Conservation (phyloP, 2,113 vertebrate species). For the Catagonus wagneri region DNA sequence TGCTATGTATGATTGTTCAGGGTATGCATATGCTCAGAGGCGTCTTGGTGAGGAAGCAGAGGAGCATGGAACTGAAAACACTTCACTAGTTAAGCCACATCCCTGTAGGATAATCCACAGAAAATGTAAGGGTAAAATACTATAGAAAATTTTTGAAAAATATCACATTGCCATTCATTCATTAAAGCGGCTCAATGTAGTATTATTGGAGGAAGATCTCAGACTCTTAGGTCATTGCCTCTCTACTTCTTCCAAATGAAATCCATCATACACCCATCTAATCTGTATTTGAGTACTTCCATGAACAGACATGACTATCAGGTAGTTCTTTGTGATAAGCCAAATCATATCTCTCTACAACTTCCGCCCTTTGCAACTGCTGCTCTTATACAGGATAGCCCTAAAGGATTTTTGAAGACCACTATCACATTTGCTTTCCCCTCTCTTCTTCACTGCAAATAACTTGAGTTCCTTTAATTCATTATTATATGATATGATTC, state of each 20-base stretch:
- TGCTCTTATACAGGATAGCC: not conserved
- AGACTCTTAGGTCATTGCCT: not conserved
- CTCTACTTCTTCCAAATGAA: not conserved
- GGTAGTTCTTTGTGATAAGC: not conserved
- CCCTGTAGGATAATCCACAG: not conserved
- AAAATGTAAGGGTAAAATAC: not conserved
- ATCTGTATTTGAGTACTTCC: not conserved
- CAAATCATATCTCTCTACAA: slow-evolving; percentile 4
- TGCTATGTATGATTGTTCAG: not conserved
- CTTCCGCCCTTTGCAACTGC: not conserved
- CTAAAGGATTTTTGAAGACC: not conserved
- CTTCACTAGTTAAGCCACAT: not conserved
- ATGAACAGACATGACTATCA: not conserved
- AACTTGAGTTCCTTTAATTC: not conserved
- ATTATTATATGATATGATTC: slow-evolving; percentile 9
- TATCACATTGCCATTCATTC: not conserved
- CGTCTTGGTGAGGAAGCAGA: not conserved
- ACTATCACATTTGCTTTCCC: not conserved
- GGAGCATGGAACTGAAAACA: not conserved
- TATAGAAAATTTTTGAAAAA: not conserved
- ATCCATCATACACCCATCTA: not conserved
- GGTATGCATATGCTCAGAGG: not conserved
- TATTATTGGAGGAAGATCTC: not conserved
- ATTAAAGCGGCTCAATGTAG: not conserved
- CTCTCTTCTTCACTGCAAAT: not conserved